These are phyloP conservation scores for Caenorhabditis remanei DNA, from an alignment of 1,140 invertebrate genomes.

Conservation along the genomic window DNA sequence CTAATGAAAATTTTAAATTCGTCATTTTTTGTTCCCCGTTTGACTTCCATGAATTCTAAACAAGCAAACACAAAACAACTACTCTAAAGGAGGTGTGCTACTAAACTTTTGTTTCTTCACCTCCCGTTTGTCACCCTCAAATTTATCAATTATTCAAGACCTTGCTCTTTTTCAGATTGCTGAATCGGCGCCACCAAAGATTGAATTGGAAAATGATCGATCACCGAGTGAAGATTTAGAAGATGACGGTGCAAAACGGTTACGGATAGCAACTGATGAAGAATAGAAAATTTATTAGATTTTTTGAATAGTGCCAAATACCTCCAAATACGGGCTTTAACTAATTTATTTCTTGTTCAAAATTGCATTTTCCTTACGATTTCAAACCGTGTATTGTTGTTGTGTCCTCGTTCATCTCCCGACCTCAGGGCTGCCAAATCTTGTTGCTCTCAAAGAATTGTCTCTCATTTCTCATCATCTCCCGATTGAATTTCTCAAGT, in stretches of 20 bases:
- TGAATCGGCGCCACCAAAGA: constrained; percentile 2
- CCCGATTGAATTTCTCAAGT: no score
- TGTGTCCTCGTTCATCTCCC: no score
- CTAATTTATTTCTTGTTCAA: background rate
- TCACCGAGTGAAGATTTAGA: constrained; percentile 35
- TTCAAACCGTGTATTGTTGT: background rate
- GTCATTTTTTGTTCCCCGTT: constrained; percentile 26
- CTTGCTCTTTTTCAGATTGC: constrained; percentile 14
- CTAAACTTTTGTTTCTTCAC: constrained; percentile 5
- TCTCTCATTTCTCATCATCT: no score
- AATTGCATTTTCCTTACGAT: background rate
- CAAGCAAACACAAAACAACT: constrained; percentile 22
- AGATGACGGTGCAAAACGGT: constrained; percentile 16
- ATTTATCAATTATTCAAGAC: background rate
- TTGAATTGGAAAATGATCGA: background rate
- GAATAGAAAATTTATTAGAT: background rate
- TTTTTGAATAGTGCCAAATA: background rate
- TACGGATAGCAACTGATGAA: constrained; percentile 37
- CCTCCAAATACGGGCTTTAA: background rate
- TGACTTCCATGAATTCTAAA: constrained; percentile 17
- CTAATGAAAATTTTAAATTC: constrained; percentile 36
- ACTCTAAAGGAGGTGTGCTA: background rate
- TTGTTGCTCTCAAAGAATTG: no score
- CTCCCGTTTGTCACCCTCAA: background rate
- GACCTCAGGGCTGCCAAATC: no score